Percentiles rank a stretch among this genome's conserved stretches.
These are phyloP conservation scores for Myopa testacea DNA, from an alignment of 2,888 invertebrate species.

Conservation along the genomic window DNA sequence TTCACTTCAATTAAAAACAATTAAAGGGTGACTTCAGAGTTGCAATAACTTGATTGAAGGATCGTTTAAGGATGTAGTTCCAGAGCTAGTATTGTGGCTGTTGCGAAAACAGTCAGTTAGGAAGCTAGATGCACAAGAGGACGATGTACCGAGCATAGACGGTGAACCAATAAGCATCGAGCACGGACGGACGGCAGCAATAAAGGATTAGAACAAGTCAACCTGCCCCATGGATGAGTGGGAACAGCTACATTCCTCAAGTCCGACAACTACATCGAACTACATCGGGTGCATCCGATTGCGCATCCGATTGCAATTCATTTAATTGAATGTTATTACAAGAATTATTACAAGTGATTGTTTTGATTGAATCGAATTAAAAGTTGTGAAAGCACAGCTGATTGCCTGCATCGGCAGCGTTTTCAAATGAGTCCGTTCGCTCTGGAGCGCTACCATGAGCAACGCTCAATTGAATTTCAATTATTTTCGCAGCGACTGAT, in stretches of 20 bases:
- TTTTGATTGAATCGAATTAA: conserved; percentile 69
- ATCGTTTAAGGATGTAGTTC: background rate
- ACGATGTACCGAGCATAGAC: too few species aligned
- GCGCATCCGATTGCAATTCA: background rate
- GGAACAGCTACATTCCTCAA: too few species aligned
- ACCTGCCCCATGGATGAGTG: too few species aligned
- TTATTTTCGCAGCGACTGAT: conserved; percentile 54
- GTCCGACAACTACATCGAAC: background rate
- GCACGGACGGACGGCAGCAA: too few species aligned
- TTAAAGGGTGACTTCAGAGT: conserved; percentile 39
- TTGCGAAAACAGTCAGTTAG: too few species aligned
- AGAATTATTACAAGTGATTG: conserved; percentile 55
- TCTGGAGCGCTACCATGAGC: background rate
- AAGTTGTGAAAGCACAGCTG: conserved; percentile 46
- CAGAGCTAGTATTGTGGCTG: background rate
- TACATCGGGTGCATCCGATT: conserved; percentile 3
- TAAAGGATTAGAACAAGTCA: too few species aligned
- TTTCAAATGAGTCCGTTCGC: conserved; percentile 40
- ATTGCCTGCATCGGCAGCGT: conserved; percentile 42
- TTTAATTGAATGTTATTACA: conserved; percentile 41
- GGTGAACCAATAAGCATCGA: too few species aligned
- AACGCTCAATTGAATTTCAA: conserved; percentile 62
- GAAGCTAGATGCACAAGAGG: too few species aligned
- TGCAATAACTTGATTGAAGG: background rate
- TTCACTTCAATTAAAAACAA: conserved; percentile 51